These are phyloP conservation scores for Sarcophaga bullata DNA, from an alignment of 1,140 invertebrate genomes.

Conservation along the genomic window DNA sequence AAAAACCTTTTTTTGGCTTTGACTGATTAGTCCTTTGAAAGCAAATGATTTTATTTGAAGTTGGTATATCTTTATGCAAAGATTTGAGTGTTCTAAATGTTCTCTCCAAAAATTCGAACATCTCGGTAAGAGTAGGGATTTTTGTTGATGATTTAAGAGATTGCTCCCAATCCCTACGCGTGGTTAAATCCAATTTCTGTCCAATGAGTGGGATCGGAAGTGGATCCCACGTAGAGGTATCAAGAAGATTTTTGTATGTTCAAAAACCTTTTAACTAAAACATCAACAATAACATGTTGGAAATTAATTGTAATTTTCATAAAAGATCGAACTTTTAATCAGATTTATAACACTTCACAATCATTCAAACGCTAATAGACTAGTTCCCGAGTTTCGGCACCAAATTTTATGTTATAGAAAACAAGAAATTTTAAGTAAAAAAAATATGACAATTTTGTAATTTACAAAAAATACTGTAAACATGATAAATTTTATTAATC, in stretches of 20 bases:
- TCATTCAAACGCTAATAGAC: neutral
- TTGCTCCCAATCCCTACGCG: conserved; percentile 36
- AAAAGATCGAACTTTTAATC: neutral
- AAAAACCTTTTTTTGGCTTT: neutral
- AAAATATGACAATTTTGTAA: neutral
- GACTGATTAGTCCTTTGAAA: neutral
- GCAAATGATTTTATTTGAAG: neutral
- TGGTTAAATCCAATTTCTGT: conserved; percentile 21
- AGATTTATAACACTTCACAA: neutral
- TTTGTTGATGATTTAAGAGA: conserved; percentile 24
- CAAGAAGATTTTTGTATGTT: conserved; percentile 30
- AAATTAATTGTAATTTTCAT: neutral
- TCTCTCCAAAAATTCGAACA: conserved; percentile 32
- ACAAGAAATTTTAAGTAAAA: neutral
- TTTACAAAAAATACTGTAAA: too few relatives aligned
- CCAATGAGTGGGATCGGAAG: conserved; percentile 4
- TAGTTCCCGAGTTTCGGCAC: conserved; percentile 23
- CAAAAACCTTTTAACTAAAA: neutral
- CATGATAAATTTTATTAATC: too few relatives aligned
- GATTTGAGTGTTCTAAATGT: conserved; percentile 37
- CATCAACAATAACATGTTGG: neutral
- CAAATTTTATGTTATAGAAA: conserved; percentile 7
- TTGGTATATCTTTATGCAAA: conserved; percentile 11
- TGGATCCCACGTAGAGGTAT: conserved; percentile 26
- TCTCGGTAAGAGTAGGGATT: neutral